phyloP scores from a whole-genome alignment of 2,113 vertebrate genomes.

The Zapornia atra region DNA sequence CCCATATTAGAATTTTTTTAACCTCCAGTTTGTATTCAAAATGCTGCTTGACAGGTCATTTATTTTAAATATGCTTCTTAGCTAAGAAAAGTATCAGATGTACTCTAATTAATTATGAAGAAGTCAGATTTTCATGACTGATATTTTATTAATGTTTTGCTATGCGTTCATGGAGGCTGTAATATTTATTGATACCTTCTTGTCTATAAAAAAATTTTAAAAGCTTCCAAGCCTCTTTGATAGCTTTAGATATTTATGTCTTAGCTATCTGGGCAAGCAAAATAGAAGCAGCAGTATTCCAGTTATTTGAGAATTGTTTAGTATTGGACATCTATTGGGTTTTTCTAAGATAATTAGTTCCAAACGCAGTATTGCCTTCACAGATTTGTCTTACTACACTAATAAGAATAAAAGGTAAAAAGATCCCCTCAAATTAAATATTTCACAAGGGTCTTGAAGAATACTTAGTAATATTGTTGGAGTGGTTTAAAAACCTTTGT shows the following conservation, averaged over 20 bases:
- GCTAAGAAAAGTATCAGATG: not conserved
- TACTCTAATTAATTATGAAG: constrained; percentile 28
- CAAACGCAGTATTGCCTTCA: not conserved
- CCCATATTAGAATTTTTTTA: not conserved
- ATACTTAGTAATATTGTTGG: not conserved
- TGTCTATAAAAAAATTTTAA: not conserved
- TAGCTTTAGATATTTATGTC: not conserved
- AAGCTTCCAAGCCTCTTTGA: not conserved
- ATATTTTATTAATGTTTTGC: constrained; percentile 50
- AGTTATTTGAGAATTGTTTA: not conserved
- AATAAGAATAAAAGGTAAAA: not conserved
- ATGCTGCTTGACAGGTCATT: constrained; percentile 1
- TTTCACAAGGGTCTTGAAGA: not conserved
- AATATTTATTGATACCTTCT: constrained; percentile 5
- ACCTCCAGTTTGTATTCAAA: constrained; percentile 30
- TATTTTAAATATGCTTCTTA: constrained; percentile 38
- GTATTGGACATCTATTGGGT: not conserved
- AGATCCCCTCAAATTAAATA: not conserved
- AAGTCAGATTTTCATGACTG: not conserved
- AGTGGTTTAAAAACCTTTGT: not conserved
- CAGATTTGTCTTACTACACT: not conserved
- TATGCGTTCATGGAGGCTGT: not conserved
- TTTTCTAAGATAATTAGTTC: not conserved
- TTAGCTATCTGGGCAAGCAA: not conserved
- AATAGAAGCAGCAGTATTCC: not conserved